Conservation (phyloP, 2,113 vertebrate genomes). For the Nannobrachium achirus region DNA sequence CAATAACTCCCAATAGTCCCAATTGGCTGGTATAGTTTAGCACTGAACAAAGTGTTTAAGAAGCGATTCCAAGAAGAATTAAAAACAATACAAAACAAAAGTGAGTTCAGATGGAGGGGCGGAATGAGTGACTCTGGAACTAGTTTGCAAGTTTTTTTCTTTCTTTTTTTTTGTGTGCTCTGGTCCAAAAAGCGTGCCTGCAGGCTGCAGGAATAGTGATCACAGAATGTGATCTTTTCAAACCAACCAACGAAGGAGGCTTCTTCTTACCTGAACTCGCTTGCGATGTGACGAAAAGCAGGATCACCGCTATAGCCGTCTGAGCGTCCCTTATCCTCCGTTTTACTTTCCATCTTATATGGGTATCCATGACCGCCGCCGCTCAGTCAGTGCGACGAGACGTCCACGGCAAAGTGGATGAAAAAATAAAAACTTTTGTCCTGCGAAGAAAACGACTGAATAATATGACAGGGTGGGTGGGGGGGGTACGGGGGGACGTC, state of each 20-base stretch:
- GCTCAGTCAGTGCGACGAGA: conserved; percentile 23
- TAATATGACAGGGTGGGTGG: conserved; percentile 49
- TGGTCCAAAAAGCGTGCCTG: neutral
- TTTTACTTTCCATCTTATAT: conserved; percentile 86
- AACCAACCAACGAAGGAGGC: neutral
- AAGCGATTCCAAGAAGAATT: conserved; percentile 3
- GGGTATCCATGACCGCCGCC: conserved; percentile 83
- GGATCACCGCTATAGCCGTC: conserved; percentile 74
- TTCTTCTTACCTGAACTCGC: conserved; percentile 82
- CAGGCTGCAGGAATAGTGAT: conserved; percentile 11
- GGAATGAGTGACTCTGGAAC: neutral
- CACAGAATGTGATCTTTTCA: neutral
- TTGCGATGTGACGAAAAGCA: conserved; percentile 79
- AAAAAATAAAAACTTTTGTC: conserved; percentile 51
- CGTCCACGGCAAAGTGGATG: conserved; percentile 75
- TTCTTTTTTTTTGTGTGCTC: no score
- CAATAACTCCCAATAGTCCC: neutral
- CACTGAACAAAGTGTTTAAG: conserved; percentile 7
- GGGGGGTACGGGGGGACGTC: no score
- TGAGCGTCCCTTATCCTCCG: conserved; percentile 81
- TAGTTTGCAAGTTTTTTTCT: no score
- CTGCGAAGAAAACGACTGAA: conserved; percentile 36
- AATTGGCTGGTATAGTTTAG: conserved; percentile 9
- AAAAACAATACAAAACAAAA: conserved; percentile 3
- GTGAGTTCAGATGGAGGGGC: neutral